Percentiles rank a stretch among this genome's conserved stretches.
Evolutionary conservation across 2,113 vertebrate genomes (phyloP).

Genomic region (Galbula dea): DNA sequence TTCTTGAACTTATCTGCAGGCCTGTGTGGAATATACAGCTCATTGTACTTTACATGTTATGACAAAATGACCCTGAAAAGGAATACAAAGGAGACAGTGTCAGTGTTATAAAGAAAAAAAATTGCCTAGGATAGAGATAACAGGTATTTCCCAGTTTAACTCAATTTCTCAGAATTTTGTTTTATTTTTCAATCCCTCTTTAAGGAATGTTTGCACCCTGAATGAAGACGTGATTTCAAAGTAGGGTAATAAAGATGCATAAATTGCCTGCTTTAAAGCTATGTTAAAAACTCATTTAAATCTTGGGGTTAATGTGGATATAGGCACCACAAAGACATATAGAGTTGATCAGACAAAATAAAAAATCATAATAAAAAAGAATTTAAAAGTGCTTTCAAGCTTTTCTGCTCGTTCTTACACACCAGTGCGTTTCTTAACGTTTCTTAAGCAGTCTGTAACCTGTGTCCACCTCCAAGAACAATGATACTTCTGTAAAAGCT

Average conservation of each 20-base stretch:
- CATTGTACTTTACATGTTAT: neutral
- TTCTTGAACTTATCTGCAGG: neutral
- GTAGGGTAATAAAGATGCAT: neutral
- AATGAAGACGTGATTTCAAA: constrained; percentile 6
- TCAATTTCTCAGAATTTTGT: neutral
- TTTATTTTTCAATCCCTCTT: neutral
- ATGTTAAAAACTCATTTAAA: constrained; percentile 37
- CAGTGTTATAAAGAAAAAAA: neutral
- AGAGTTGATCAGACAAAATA: neutral
- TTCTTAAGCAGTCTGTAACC: constrained; percentile 21
- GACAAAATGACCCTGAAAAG: neutral
- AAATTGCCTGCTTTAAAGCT: constrained; percentile 8
- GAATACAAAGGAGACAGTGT: neutral
- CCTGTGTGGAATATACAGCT: neutral
- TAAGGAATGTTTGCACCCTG: neutral
- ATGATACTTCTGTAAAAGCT: neutral
- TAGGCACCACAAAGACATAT: neutral
- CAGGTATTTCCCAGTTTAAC: neutral
- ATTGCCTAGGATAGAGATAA: neutral
- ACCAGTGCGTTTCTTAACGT: constrained; percentile 1
- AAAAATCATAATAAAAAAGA: neutral
- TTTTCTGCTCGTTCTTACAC: constrained; percentile 9
- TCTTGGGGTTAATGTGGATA: constrained; percentile 21
- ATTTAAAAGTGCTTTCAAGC: neutral
- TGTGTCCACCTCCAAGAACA: constrained; percentile 38